Evolutionary conservation across 2,888 invertebrate genomes (phyloP), one percentile per base, ranked within the genome.

Genomic region (Megaustenia siamemsis): DNA sequence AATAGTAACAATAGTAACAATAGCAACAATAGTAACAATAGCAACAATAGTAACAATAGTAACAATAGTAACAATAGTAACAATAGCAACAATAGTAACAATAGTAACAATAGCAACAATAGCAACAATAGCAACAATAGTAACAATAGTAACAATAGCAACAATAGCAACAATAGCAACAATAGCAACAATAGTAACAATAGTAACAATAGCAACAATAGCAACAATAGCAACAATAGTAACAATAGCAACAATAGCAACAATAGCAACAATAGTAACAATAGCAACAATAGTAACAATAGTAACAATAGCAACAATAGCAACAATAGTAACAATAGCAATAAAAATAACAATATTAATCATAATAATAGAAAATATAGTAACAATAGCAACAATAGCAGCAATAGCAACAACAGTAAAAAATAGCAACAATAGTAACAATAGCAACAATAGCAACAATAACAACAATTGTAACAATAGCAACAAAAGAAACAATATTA

Each of bases 381-480:
- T n/a, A n/a, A n/a, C n/a, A n/a, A n/a, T n/a, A n/a, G n/a, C n/a
- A n/a, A n/a, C n/a, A n/a, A n/a, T n/a, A n/a, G n/a, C n/a, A n/a
- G n/a, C n/a, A n/a, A n/a, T n/a, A n/a, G n/a, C n/a, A n/a, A n/a
- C n/a, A n/a, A n/a, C n/a, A n/a, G n/a, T n/a, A 10, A 28, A 66
- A n/a, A 28, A 66, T 10, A 24, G n/a, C 10, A 28, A 71, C 35
- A 71, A 71, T 12, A 71, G 35, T 15, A 28, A 71, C 35, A 38
- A 71, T 15, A 71, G 24, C 12, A 38, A 71, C 35, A 71, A 71
- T 10, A 71, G 35, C 35, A 71, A 71, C 35, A 71, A 71, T 10
- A 71, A 71, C 35, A 71, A 71, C 10, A 71, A 28, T 8, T 32
- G 35, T 5, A 35, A 73, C 8, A 35, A 73, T 18, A 73, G 40